These are phyloP conservation scores for Cetoscarus ocellatus DNA, from an alignment of 2,797 vertebrate species.

Conservation along the genomic window DNA sequence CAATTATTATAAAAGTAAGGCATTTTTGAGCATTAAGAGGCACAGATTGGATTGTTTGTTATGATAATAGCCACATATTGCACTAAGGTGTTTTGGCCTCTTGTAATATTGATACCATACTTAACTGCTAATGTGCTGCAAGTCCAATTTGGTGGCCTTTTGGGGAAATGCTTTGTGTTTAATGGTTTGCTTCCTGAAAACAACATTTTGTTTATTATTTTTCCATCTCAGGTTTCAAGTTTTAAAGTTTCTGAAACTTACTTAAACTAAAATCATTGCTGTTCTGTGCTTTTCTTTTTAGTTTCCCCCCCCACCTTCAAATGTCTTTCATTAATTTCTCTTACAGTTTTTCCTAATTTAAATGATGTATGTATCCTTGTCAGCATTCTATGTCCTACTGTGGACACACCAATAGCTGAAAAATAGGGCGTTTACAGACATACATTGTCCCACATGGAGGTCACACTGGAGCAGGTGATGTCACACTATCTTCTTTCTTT, in stretches of 20 bases:
- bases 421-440: constrained; percentile 14
- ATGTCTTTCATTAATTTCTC: constrained; percentile 8
- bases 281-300: not conserved
- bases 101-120: constrained; percentile 41
- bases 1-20: not conserved
- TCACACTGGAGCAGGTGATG: constrained; percentile 27
- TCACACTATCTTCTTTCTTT: constrained; percentile 39
- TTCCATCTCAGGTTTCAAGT: constrained; percentile 5
- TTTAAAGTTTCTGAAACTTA: constrained; percentile 26
- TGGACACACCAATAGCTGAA: constrained; percentile 17
- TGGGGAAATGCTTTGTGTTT: constrained; percentile 12
- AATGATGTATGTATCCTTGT: constrained; percentile 29
- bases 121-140: constrained; percentile 42
- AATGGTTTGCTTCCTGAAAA: constrained; percentile 29
- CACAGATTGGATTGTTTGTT: constrained; percentile 11
- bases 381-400: constrained; percentile 8
- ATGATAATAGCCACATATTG: not conserved
- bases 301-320: not conserved
- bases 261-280: constrained; percentile 7
- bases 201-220: constrained; percentile 11
- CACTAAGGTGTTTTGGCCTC: constrained; percentile 13
- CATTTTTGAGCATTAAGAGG: constrained; percentile 14
- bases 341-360: constrained; percentile 14
- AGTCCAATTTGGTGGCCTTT: constrained; percentile 20
- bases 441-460: constrained; percentile 19